Percentiles rank a stretch among this genome's conserved stretches.
These are phyloP conservation scores for Drosophila acutilabella DNA, from an alignment of 2,888 invertebrate genomes.

Conservation along the genomic window DNA sequence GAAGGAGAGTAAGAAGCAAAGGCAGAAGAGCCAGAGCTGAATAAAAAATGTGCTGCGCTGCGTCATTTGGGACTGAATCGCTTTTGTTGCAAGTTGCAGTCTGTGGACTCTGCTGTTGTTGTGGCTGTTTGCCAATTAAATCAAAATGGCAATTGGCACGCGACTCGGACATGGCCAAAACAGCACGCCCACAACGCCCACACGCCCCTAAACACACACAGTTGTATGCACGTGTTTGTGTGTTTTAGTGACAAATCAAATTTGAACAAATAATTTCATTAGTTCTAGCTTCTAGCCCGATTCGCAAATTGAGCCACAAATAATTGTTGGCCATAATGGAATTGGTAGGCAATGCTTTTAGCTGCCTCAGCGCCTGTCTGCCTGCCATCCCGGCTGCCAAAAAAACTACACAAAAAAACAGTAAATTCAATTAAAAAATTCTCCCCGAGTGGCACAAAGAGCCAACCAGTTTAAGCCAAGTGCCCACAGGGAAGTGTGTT, in stretches of 20 bases:
- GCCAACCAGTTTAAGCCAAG: constrained; percentile 8
- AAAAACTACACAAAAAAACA: constrained; percentile 10
- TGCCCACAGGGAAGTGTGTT: not conserved
- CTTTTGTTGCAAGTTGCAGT: constrained; percentile 17
- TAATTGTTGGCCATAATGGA: constrained; percentile 36
- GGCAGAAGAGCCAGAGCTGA: not conserved
- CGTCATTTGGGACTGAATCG: constrained; percentile 54
- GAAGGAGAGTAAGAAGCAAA: too few relatives aligned
- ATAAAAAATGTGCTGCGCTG: constrained; percentile 56
- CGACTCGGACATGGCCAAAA: constrained; percentile 47
- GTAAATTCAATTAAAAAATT: constrained; percentile 73
- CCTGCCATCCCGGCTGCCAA: not conserved
- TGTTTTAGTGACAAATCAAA: constrained; percentile 53
- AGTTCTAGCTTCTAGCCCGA: constrained; percentile 5
- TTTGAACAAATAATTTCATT: constrained; percentile 67
- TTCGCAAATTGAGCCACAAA: constrained; percentile 36
- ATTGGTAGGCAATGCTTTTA: constrained; percentile 41
- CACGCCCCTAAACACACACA: not conserved
- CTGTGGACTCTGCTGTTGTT: constrained; percentile 2
- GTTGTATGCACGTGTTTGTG: constrained; percentile 23
- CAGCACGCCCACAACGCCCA: constrained; percentile 6
- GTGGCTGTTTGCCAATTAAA: constrained; percentile 62
- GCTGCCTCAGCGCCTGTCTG: constrained; percentile 9
- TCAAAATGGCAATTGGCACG: constrained; percentile 69
- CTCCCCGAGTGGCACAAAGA: constrained; percentile 27